Evolutionary conservation across 2,888 invertebrate genomes (phyloP), one percentile per base, ranked within the genome.

Genomic region (Oligia strigilis): DNA sequence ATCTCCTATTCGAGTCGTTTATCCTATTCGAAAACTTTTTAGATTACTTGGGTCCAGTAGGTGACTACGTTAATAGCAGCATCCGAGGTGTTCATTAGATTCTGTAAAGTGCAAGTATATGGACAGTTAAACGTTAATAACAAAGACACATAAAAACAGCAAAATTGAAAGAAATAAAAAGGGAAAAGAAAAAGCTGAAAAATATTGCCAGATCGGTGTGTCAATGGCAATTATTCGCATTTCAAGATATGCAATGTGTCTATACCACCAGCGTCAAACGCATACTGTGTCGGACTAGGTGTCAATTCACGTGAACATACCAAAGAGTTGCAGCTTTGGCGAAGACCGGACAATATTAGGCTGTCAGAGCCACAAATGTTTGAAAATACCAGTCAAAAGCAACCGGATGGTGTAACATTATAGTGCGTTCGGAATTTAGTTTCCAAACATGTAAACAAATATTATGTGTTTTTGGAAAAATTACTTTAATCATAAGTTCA

Each of bases 271-370:
- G 17, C 40, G 69, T 46, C 62, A 49, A 82, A 69, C 29, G 55
- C 77, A 36, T 29, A 29, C 58, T 46, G 14, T 65, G 66, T 43
- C 36, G 52, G 52, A 55, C 4, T 23, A 64, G 5, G 17, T 80
- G 19, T 60, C 52, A 52, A 46, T 62, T 75, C n/a, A 36, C 52
- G 67, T 80, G 36, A 13, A 82, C 52, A 36, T 67, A 0, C 19
- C 52, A 75, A 29, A 66, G 9, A 62, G 14, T 11, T 62, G 36
- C 43, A 36, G 36, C 1, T 75, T 46, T 62, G 19, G 0, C 5
- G 8, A 76, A 76, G 43, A 3, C 36, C 17, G 0, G 40, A 46
- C 19, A 1, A 17, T 55, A 14, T 11, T 6, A 29, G 23, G n/a
- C 29, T 60, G 69, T 43, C 40, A 60, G 5, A 14, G 8, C n/a